Conservation (phyloP, 2,888 invertebrate genomes). For the Eupithecia subfuscata region DNA sequence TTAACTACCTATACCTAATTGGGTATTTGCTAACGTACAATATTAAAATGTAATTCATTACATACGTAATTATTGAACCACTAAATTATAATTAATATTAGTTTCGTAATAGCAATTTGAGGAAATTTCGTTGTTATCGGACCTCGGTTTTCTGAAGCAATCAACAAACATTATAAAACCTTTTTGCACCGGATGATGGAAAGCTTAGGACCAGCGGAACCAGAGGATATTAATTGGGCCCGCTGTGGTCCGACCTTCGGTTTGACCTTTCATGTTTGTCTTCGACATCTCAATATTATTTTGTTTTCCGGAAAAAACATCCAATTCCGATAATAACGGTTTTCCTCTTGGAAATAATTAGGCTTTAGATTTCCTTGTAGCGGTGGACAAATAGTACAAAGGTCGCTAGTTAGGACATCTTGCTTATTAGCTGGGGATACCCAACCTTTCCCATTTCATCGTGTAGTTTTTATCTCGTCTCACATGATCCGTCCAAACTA, state of each 20-base stretch:
- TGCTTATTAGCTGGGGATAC: background rate
- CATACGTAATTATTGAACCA: background rate
- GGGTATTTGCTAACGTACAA: background rate
- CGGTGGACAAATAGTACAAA: background rate
- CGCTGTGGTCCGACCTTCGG: slow-evolving; percentile 18
- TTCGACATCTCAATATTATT: slow-evolving; percentile 8
- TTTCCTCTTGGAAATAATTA: background rate
- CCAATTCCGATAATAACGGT: background rate
- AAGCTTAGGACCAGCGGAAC: slow-evolving; percentile 19
- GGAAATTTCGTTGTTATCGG: slow-evolving; percentile 1
- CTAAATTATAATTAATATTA: background rate
- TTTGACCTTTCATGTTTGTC: slow-evolving; percentile 22
- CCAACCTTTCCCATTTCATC: background rate
- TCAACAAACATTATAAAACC: slow-evolving; percentile 27
- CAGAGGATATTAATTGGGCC: slow-evolving; percentile 33
- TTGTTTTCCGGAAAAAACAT: slow-evolving; percentile 7
- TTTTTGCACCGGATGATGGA: slow-evolving; percentile 30
- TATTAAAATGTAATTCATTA: background rate
- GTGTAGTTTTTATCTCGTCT: background rate
- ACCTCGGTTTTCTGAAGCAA: slow-evolving; percentile 16
- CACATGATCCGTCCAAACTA: background rate
- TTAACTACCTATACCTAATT: too few relatives aligned
- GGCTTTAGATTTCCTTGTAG: slow-evolving; percentile 4
- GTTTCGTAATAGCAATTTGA: background rate
- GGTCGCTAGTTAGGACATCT: background rate